phyloP scores from a whole-genome alignment of 2,113 vertebrate species.

The Edolisoma coerulescens region DNA sequence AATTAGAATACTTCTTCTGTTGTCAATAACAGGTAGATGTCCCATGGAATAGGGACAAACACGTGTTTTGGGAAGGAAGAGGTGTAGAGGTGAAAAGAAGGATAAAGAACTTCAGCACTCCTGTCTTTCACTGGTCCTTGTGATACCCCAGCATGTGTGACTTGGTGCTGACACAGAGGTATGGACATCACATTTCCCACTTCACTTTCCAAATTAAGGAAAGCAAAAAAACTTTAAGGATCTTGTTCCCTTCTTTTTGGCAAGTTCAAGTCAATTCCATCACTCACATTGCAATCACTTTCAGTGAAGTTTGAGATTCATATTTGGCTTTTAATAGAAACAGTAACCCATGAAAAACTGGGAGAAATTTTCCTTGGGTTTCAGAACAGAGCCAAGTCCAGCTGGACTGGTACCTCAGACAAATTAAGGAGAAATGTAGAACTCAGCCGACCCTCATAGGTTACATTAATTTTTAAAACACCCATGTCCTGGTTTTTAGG shows the following conservation, averaged over 20 bases:
- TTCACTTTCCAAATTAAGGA: not conserved
- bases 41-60: not conserved
- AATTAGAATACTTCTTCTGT: not conserved
- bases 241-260: not conserved
- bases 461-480: constrained; percentile 36
- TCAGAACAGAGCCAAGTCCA: not conserved
- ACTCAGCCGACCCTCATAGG: not conserved
- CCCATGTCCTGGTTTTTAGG: not conserved
- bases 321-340: not conserved
- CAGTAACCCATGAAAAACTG: not conserved
- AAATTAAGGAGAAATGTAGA: not conserved
- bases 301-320: not conserved
- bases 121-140: not conserved
- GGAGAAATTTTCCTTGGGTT: not conserved
- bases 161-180: not conserved
- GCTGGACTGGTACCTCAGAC: not conserved
- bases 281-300: not conserved
- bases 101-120: not conserved
- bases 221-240: not conserved
- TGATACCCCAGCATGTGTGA: not conserved
- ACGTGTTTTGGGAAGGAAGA: not conserved
- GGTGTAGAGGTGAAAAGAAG: not conserved
- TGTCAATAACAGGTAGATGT: not conserved
- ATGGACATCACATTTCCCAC: not conserved
- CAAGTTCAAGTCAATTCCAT: not conserved